Evolutionary conservation across 2,888 invertebrate genomes (phyloP), one percentile per base, ranked within the genome.

Genomic region (Elmis aenea): DNA sequence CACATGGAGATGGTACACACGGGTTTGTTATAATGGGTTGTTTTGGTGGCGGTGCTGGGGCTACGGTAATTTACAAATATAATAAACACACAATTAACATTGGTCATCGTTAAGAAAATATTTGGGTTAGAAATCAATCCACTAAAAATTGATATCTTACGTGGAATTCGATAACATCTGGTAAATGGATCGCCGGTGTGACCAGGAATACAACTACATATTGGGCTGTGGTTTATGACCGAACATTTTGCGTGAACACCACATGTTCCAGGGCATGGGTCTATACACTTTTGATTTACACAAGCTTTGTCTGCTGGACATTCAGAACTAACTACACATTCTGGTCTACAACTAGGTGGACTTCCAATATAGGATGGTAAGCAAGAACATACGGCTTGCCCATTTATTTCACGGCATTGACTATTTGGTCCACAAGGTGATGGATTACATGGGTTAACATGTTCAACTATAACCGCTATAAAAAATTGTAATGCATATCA

Each of bases 1-100:
- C 89, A 61, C 89, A 89, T 1, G 87, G 86, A 20, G 85, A 81
- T 11, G 85, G 86, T 33, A 78, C 57, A 59, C 88, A 88, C 30
- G 85, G 84, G 67, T 85, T 77, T 46, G 59, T 44, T 26, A 57
- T 59, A 9, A 55, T 54, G 32, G 30, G 57, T 38, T 43, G 55
- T 39, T 56, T 58, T 11, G 54, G 46, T 16, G 61, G 57, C 22
- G 29, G 28, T 13, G 31, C 20, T 16, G 42, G 45, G 23, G 45
- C 45, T 14, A 20, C n/a, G n/a, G 5, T 26, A 5, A 11, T 11
- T 15, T 14, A 13, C 5, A 15, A 25, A 18, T 6, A 6, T 18
- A 18, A n/a, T n/a, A 3, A 18, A 20, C 21, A 21, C 5, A 26
- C 2, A 3, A 13, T 3, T 27, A 12, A 27, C 4, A 16, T 20